phyloP scores from a whole-genome alignment of 2,113 vertebrate species.

The Ascaphus truei region DNA sequence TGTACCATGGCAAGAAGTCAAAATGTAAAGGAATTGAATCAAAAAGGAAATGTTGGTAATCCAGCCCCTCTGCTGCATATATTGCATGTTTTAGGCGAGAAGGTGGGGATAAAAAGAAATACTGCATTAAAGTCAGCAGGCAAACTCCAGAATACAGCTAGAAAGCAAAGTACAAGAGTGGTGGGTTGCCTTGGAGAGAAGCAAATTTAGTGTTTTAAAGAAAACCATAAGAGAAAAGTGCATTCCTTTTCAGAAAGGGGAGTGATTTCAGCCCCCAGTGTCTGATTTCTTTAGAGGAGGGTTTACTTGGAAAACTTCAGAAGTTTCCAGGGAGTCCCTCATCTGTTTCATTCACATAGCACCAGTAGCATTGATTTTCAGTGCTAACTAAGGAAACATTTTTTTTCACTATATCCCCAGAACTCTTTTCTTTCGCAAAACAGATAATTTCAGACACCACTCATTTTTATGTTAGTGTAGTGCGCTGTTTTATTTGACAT shows the following conservation, averaged over 20 bases:
- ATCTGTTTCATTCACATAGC: not conserved
- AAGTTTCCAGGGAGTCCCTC: slow-evolving; percentile 34
- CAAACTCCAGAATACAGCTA: slow-evolving; percentile 25
- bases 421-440: slow-evolving; percentile 1
- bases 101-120: not conserved
- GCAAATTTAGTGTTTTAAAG: slow-evolving; percentile 36
- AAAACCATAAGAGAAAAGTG: slow-evolving; percentile 40
- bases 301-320: slow-evolving; percentile 30
- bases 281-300: slow-evolving; percentile 48
- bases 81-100: slow-evolving; percentile 75
- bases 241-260: slow-evolving; percentile 39
- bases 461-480: too few species aligned
- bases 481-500: too few species aligned
- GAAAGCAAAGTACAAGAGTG: slow-evolving; percentile 39
- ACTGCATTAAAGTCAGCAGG: slow-evolving; percentile 31
- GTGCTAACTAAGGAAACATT: too few species aligned
- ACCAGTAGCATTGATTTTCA: not conserved
- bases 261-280: slow-evolving; percentile 46
- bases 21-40: slow-evolving; percentile 62
- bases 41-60: slow-evolving; percentile 56
- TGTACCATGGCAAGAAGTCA: slow-evolving; percentile 60
- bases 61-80: slow-evolving; percentile 62
- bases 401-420: slow-evolving; percentile 29
- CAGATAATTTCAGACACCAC: too few species aligned
- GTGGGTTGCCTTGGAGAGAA: slow-evolving; percentile 44